Percentiles rank a stretch among this genome's conserved stretches.
Conservation (phyloP, 2,888 invertebrate species). For the Tetragonula carbonaria region DNA sequence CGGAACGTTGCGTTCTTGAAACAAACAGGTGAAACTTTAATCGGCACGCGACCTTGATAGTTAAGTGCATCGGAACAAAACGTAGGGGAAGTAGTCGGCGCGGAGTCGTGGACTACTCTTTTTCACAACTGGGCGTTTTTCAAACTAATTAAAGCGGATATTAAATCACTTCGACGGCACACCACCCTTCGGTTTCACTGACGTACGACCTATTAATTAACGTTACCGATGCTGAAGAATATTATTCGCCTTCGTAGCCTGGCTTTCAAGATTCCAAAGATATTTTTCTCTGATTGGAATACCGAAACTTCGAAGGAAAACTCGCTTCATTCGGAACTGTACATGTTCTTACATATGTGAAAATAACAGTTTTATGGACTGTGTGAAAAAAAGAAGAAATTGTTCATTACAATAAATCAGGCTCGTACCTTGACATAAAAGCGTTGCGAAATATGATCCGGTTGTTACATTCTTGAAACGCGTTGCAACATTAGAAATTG, state of each 20-base stretch:
- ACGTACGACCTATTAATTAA: conserved; percentile 76
- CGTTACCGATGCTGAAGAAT: conserved; percentile 75
- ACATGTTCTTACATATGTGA: neutral
- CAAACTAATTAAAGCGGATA: conserved; percentile 79
- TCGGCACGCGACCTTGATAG: conserved; percentile 57
- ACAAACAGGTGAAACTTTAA: conserved; percentile 56
- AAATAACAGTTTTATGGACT: neutral
- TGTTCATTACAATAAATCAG: neutral
- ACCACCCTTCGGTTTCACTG: conserved; percentile 69
- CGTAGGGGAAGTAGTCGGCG: conserved; percentile 62
- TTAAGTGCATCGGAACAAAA: conserved; percentile 65
- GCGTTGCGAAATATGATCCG: neutral
- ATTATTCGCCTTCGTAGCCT: conserved; percentile 57
- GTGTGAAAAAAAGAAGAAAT: neutral
- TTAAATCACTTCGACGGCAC: conserved; percentile 76
- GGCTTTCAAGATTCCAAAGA: conserved; percentile 43
- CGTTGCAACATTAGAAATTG: neutral
- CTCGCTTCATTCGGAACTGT: neutral
- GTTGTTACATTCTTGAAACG: neutral
- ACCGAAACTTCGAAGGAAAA: conserved; percentile 20
- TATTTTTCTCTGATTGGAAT: conserved; percentile 55
- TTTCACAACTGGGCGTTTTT: conserved; percentile 75
- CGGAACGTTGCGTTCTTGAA: neutral
- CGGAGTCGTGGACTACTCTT: conserved; percentile 57
- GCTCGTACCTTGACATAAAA: neutral